These are phyloP conservation scores for Chaetodon trifascialis DNA, from an alignment of 2,113 vertebrate species.

Conservation along the genomic window DNA sequence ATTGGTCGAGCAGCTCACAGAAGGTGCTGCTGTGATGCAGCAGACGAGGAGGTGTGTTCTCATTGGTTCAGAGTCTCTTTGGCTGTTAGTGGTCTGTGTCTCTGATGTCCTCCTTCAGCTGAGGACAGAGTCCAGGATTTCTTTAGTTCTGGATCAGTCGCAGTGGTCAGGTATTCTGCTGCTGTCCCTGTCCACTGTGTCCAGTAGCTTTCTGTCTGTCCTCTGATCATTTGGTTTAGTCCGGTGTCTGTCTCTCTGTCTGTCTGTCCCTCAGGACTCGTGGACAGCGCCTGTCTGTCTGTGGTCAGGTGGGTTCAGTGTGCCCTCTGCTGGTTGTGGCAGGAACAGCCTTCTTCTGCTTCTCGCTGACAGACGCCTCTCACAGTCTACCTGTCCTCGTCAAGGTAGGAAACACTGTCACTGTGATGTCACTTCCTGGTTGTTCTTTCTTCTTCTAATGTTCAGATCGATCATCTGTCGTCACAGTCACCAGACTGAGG, in stretches of 20 bases:
- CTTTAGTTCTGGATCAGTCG: no score
- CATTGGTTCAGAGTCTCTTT: no score
- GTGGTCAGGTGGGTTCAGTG: constrained; percentile 81
- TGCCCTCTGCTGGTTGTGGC: constrained; percentile 82
- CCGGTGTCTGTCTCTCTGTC: background rate
- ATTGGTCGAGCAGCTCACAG: no score
- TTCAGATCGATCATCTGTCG: background rate
- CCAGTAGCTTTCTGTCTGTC: background rate
- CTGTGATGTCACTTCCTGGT: constrained; percentile 17
- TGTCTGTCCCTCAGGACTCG: constrained; percentile 44
- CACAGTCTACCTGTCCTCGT: constrained; percentile 83
- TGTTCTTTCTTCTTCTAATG: background rate
- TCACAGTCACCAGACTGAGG: no score
- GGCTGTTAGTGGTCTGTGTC: no score
- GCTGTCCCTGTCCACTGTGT: constrained; percentile 1
- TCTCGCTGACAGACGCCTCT: constrained; percentile 75
- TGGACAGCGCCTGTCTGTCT: constrained; percentile 70
- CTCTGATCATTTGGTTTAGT: no score
- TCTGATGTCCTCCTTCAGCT: no score
- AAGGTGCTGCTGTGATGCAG: no score
- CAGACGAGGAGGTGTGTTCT: no score
- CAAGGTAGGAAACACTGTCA: constrained; percentile 73
- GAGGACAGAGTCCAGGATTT: no score
- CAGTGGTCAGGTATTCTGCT: no score
- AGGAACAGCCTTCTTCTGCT: constrained; percentile 87